Evolutionary conservation across 2,113 vertebrate species (phyloP).

Genomic region (Cyprinodon brontotheroides): DNA sequence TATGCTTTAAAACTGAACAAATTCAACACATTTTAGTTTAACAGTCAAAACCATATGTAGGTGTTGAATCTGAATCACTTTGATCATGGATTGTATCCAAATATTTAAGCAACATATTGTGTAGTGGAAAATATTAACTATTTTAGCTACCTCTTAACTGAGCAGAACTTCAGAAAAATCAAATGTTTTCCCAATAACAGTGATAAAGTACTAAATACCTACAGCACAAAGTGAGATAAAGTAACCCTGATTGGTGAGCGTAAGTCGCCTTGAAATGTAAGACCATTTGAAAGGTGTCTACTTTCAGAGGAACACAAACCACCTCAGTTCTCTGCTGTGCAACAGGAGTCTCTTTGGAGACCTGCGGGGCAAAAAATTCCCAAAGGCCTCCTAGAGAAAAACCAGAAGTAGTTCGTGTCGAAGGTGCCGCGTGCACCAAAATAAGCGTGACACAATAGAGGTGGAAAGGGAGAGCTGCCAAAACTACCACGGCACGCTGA

Average conservation of each 20-base stretch:
- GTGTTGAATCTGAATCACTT: too few relatives aligned
- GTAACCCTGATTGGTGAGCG: slow-evolving; percentile 70
- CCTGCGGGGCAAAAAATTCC: slow-evolving; percentile 49
- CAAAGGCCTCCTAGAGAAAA: slow-evolving; percentile 36
- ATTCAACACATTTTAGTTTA: neutral
- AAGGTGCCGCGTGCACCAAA: slow-evolving; percentile 21
- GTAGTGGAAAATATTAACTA: too few relatives aligned
- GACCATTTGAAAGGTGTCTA: slow-evolving; percentile 76
- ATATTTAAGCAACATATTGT: too few relatives aligned
- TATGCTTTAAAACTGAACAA: neutral
- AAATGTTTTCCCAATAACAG: slow-evolving; percentile 13
- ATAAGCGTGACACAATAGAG: slow-evolving; percentile 28
- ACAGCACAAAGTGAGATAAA: slow-evolving; percentile 72
- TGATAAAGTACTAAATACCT: slow-evolving; percentile 53
- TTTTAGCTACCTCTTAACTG: neutral
- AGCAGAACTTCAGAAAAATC: neutral
- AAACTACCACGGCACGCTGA: slow-evolving; percentile 25
- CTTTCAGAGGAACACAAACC: slow-evolving; percentile 76
- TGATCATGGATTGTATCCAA: too few relatives aligned
- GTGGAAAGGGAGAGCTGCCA: slow-evolving; percentile 1
- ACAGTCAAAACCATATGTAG: neutral
- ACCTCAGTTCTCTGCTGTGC: slow-evolving; percentile 63
- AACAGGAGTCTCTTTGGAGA: slow-evolving; percentile 67
- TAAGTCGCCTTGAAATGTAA: slow-evolving; percentile 71
- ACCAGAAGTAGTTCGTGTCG: slow-evolving; percentile 33